Evolutionary conservation across 1,140 invertebrate genomes (phyloP).

Genomic region (Anoplophora glabripennis): DNA sequence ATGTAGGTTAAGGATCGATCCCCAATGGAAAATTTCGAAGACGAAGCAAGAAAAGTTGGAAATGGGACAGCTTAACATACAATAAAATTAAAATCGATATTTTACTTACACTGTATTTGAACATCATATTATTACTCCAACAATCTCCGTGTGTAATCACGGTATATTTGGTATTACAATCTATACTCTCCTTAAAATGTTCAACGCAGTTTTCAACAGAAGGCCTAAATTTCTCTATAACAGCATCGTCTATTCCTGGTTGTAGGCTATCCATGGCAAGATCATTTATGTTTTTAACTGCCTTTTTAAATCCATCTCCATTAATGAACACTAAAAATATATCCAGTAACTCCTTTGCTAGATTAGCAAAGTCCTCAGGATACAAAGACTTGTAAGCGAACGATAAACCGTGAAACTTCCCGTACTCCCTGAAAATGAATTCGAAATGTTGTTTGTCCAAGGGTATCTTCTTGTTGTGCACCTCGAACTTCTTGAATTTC

Average conservation of each 20-base stretch:
- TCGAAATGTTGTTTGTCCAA: conserved; percentile 11
- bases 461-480: conserved; percentile 33
- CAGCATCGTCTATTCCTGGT: not conserved
- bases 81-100: too few relatives aligned
- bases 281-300: not conserved
- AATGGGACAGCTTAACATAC: too few relatives aligned
- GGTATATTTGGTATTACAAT: conserved; percentile 20
- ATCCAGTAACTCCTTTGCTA: conserved; percentile 2
- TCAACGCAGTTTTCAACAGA: not conserved
- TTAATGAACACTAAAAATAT: not conserved
- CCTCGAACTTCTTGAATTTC: conserved; percentile 5
- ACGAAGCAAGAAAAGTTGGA: too few relatives aligned
- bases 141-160: conserved; percentile 25
- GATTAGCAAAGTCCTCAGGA: conserved; percentile 25
- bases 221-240: conserved; percentile 15
- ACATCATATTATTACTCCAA: conserved; percentile 29
- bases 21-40: too few relatives aligned
- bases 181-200: conserved; percentile 14
- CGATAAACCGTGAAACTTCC: conserved; percentile 37
- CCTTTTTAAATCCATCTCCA: not conserved
- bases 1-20: too few relatives aligned
- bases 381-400: conserved; percentile 49
- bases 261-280: conserved; percentile 8
- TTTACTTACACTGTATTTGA: conserved; percentile 24
- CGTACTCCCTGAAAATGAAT: conserved; percentile 20